Evolutionary conservation across 2,797 vertebrate species (phyloP), one percentile per base, ranked within the genome.

Genomic region (Thripadectes ignobilis): DNA sequence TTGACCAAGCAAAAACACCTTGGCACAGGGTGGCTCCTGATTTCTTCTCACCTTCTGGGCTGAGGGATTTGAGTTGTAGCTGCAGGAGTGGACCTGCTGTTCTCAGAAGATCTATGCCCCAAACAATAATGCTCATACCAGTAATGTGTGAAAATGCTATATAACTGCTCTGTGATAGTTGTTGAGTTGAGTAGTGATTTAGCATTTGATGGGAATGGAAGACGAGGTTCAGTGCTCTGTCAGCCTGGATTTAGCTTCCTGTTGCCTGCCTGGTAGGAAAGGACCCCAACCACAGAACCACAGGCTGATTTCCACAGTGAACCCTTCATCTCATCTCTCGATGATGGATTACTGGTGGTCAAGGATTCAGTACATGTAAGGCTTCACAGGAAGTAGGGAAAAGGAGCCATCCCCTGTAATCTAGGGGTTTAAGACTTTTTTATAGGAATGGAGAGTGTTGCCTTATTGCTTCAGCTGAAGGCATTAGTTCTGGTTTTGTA

Each of bases 291-390:
- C 6, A 3, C 27, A 74, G 54, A 72, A 7, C 20, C 21, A 23
- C 18, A 48, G 54, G 7, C 21, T 71, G 22, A 2, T 73, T 92
- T 81, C 22, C 29, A 16, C 14, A 30, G 13, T 14, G 38, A 88
- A 27, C 20, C 7, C 24, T 77, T 84, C 29, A 10, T 74, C 45
- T 84, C 41, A 29, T 43, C 67, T 72, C 26, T 41, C 62, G 41
- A 22, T 55, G 24, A 9, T 48, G 36, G 12, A 11, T 82, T 69
- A 38, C 26, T 22, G 23, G 4, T 62, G 46, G 36, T 45, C 26
- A 49, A 41, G 52, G 57, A 68, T 52, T 54, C 41, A 16, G 1
- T 65, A n/a, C 0, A 0, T 18, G 1, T 32, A 36, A 73, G 29
- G 19, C 18, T 14, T 54, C 57, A 51, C 0, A 5, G 32, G 63